These are phyloP conservation scores for Stercorarius parasiticus DNA, from an alignment of 2,113 vertebrate genomes.

Conservation along the genomic window DNA sequence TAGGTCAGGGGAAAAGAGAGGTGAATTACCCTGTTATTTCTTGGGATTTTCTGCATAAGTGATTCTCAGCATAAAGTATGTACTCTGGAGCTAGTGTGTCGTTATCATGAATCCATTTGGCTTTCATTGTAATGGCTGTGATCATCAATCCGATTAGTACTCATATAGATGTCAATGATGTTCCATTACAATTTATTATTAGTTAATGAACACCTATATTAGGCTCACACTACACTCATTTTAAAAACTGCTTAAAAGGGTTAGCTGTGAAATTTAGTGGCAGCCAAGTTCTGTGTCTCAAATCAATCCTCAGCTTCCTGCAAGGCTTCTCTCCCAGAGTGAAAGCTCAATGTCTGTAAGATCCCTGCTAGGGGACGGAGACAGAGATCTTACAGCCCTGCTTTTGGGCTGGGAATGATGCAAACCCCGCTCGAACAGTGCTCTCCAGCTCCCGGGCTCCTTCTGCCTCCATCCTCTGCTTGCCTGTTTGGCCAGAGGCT, in stretches of 20 bases:
- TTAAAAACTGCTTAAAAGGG: conserved; percentile 43
- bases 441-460: neutral
- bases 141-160: conserved; percentile 45
- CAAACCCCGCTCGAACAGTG: neutral
- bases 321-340: neutral
- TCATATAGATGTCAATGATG: conserved; percentile 41
- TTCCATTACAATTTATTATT: conserved; percentile 50
- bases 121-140: neutral
- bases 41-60: neutral
- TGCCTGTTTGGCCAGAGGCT: fast-evolving
- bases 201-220: conserved; percentile 60
- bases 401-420: neutral
- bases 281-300: conserved; percentile 9
- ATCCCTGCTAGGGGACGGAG: neutral
- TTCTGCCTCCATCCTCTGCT: neutral
- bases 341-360: neutral
- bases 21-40: neutral
- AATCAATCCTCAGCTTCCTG: conserved; percentile 11
- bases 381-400: neutral
- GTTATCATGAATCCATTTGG: conserved; percentile 1
- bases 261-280: conserved; percentile 10
- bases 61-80: neutral
- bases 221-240: conserved; percentile 6
- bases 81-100: neutral
- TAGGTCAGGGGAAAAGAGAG: neutral